Conservation (phyloP, 2,113 vertebrate genomes). For the Grus americana region DNA sequence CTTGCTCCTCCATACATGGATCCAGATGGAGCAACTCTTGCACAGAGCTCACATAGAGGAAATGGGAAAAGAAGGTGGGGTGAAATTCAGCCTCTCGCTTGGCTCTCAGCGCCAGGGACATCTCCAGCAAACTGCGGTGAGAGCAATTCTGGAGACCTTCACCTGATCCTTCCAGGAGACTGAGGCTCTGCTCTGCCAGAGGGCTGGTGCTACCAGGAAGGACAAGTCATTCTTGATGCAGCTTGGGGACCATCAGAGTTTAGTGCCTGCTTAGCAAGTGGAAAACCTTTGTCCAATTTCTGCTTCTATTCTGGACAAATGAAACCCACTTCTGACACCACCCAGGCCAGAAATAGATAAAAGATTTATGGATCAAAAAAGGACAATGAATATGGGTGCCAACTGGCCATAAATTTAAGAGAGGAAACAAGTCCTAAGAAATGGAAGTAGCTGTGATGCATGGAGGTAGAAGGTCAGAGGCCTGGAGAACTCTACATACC, state of each 20-base stretch:
- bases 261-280: neutral
- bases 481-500: neutral
- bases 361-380: neutral
- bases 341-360: neutral
- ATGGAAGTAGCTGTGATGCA: neutral
- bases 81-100: neutral
- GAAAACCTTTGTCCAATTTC: neutral
- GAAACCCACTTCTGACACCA: neutral
- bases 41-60: neutral
- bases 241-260: neutral
- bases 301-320: neutral
- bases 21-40: neutral
- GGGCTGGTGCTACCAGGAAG: neutral
- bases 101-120: neutral
- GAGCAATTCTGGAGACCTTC: neutral
- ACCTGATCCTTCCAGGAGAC: neutral
- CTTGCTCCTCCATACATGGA: rapidly evolving
- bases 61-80: neutral
- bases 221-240: neutral
- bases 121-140: neutral
- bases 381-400: neutral
- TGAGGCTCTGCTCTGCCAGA: neutral
- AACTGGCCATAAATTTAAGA: neutral
- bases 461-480: rapidly evolving
- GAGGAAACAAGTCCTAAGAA: neutral